Percentiles rank a stretch among this genome's conserved stretches.
Evolutionary conservation across 2,113 vertebrate genomes (phyloP).

Genomic region (Eulemur rufifrons): DNA sequence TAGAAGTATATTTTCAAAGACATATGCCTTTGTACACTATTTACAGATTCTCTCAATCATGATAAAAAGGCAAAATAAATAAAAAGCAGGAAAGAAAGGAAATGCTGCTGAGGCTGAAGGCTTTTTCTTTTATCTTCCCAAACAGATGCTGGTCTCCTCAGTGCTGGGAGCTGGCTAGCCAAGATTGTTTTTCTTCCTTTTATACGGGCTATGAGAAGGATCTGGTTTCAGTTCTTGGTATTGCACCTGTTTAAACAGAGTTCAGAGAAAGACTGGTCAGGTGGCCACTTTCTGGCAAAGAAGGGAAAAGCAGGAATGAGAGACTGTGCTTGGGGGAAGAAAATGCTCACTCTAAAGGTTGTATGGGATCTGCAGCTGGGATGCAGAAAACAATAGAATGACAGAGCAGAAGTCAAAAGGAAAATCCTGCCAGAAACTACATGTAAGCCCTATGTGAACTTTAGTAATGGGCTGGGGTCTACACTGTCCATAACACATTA

Average conservation of each 20-base stretch:
- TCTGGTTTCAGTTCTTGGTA: slow-evolving; percentile 98
- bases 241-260: slow-evolving; percentile 99
- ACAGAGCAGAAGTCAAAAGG: slow-evolving; percentile 40
- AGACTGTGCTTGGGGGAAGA: slow-evolving; percentile 49
- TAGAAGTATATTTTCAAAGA: slow-evolving; percentile 75
- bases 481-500: not conserved
- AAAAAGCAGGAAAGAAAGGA: slow-evolving; percentile 82
- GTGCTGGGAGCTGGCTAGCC: slow-evolving; percentile 87
- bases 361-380: slow-evolving; percentile 79
- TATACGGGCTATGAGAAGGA: slow-evolving; percentile 95
- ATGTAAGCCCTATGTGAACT: not conserved
- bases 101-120: slow-evolving; percentile 78
- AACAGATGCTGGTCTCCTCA: slow-evolving; percentile 83
- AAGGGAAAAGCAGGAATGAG: slow-evolving; percentile 84
- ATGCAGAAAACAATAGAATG: slow-evolving; percentile 80
- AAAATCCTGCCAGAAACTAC: slow-evolving; percentile 65
- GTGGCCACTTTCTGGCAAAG: slow-evolving; percentile 77
- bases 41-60: slow-evolving; percentile 84
- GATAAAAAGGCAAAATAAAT: slow-evolving; percentile 85
- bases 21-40: slow-evolving; percentile 85
- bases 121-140: slow-evolving; percentile 84
- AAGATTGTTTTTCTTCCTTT: slow-evolving; percentile 98
- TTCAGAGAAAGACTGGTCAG: slow-evolving; percentile 85
- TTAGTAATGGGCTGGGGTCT: not conserved
- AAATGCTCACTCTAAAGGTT: slow-evolving; percentile 71